phyloP scores from a whole-genome alignment of 2,113 vertebrate species.

The Pungitius pungitius region DNA sequence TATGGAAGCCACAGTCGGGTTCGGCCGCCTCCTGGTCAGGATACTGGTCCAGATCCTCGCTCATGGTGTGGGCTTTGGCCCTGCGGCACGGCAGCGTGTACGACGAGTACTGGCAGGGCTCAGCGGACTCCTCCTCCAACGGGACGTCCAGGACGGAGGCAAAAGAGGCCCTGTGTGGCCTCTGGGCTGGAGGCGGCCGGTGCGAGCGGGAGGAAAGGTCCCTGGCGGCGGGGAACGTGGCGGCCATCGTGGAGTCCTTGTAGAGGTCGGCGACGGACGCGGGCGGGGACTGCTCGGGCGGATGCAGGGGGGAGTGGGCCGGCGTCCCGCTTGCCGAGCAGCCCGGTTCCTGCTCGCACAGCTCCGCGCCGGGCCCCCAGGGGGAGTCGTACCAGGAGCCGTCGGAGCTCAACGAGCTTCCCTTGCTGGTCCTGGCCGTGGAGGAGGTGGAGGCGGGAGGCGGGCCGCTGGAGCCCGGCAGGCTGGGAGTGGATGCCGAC shows the following conservation, averaged over 20 bases:
- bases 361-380: slow-evolving; percentile 86
- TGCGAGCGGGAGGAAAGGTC: slow-evolving; percentile 80
- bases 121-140: slow-evolving; percentile 82
- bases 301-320: slow-evolving; percentile 74
- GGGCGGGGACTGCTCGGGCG: slow-evolving; percentile 83
- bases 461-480: slow-evolving; percentile 74
- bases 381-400: slow-evolving; percentile 96
- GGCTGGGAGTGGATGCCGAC: slow-evolving; percentile 73
- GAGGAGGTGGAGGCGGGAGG: slow-evolving; percentile 80
- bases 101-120: slow-evolving; percentile 85
- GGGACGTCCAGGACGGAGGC: slow-evolving; percentile 87
- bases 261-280: slow-evolving; percentile 86
- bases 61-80: slow-evolving; percentile 77
- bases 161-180: slow-evolving; percentile 85
- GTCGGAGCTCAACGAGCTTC: slow-evolving; percentile 93
- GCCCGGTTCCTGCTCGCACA: slow-evolving; percentile 82
- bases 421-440: slow-evolving; percentile 89
- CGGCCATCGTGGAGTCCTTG: slow-evolving; percentile 81
- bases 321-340: slow-evolving; percentile 76
- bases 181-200: slow-evolving; percentile 57
- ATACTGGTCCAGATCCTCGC: slow-evolving; percentile 49
- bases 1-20: slow-evolving; percentile 79
- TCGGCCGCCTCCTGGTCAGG: slow-evolving; percentile 63
- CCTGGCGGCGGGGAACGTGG: slow-evolving; percentile 77
- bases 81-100: slow-evolving; percentile 93